These are phyloP conservation scores for Pygocentrus nattereri DNA, from an alignment of 2,797 vertebrate species.

Conservation along the genomic window DNA sequence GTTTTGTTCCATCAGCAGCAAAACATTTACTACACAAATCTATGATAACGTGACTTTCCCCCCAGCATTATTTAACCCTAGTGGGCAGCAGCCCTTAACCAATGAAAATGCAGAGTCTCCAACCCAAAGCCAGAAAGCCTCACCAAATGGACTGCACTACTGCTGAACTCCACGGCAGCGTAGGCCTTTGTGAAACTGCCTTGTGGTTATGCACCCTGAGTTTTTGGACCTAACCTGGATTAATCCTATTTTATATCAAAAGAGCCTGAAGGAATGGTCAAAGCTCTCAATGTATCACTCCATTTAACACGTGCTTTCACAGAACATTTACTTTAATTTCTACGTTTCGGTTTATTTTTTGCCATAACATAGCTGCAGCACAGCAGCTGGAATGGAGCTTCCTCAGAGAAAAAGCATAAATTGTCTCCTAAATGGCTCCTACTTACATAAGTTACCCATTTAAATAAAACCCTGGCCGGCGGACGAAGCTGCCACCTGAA, in stretches of 20 bases:
- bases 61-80: too few relatives aligned
- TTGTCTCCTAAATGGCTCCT: slow-evolving; percentile 64
- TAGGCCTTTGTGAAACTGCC: not conserved
- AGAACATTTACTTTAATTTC: not conserved
- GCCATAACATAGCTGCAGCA: too few relatives aligned
- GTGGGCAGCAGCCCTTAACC: too few relatives aligned
- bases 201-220: not conserved
- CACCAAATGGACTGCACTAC: too few relatives aligned
- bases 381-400: slow-evolving; percentile 26
- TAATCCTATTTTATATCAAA: not conserved
- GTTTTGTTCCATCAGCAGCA: too few relatives aligned
- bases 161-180: not conserved
- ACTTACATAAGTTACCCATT: slow-evolving; percentile 73
- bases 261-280: not conserved
- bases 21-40: too few relatives aligned
- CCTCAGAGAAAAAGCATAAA: slow-evolving; percentile 59
- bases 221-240: not conserved
- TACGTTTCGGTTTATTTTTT: not conserved
- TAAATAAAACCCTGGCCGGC: slow-evolving; percentile 68
- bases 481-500: slow-evolving; percentile 67
- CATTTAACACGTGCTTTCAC: not conserved
- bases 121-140: too few relatives aligned
- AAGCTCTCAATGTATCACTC: not conserved
- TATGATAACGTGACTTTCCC: too few relatives aligned
- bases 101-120: too few relatives aligned